Evolutionary conservation across 2,888 invertebrate species (phyloP).

Genomic region (Ametastegia equiseti): DNA sequence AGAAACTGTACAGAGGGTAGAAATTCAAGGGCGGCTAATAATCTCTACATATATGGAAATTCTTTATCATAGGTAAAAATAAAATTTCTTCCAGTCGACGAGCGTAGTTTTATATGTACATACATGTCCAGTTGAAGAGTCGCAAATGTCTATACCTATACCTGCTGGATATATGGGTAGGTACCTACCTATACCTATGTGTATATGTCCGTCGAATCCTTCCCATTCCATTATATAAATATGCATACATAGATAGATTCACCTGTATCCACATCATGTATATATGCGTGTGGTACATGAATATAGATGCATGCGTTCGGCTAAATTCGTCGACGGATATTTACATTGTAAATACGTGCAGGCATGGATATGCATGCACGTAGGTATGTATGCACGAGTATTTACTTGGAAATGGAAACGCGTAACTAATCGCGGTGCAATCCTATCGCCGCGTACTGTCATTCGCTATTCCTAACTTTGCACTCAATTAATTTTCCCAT

Average conservation of each 20-base stretch:
- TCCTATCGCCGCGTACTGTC: not conserved
- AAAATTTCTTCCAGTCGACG: not conserved
- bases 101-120: not conserved
- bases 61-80: not conserved
- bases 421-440: not conserved
- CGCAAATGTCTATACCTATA: too few species aligned
- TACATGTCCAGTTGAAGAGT: not conserved
- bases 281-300: too few species aligned
- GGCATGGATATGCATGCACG: not conserved
- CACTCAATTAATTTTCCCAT: slow-evolving; percentile 28
- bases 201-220: too few species aligned
- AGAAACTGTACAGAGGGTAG: not conserved
- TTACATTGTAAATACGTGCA: not conserved
- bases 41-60: slow-evolving; percentile 36
- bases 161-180: too few species aligned
- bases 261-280: too few species aligned
- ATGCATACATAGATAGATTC: too few species aligned
- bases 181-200: too few species aligned
- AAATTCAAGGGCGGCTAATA: not conserved
- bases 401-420: not conserved
- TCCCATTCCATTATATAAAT: too few species aligned
- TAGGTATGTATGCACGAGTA: not conserved
- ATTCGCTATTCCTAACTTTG: slow-evolving; percentile 7
- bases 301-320: too few species aligned
- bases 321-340: not conserved